These are phyloP conservation scores for Alaudala cheleensis DNA, from an alignment of 2,113 vertebrate genomes.

Conservation along the genomic window DNA sequence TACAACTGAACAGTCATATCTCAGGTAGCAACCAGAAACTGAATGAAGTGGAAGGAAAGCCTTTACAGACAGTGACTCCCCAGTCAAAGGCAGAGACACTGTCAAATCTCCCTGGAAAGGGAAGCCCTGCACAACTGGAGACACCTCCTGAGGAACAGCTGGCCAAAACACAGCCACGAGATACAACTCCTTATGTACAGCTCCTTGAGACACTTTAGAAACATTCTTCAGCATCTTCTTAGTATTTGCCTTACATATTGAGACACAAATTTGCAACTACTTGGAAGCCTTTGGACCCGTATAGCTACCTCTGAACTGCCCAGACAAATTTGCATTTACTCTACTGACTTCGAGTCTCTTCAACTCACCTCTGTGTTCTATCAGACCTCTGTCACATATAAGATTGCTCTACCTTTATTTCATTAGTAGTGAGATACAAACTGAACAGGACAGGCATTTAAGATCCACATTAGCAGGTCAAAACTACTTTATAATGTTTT, in stretches of 20 bases:
- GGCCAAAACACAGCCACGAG: background rate
- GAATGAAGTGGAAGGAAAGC: background rate
- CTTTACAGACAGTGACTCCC: background rate
- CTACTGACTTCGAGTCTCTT: accelerated
- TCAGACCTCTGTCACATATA: background rate
- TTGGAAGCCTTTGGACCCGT: background rate
- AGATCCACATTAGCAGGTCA: background rate
- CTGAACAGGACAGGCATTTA: background rate
- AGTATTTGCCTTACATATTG: background rate
- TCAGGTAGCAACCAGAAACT: background rate
- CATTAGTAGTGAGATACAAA: background rate
- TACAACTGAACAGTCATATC: background rate
- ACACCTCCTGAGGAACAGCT: background rate
- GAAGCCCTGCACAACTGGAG: background rate
- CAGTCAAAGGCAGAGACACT: background rate
- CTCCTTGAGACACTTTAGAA: background rate
- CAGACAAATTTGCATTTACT: background rate
- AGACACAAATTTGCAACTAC: background rate
- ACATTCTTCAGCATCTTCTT: background rate
- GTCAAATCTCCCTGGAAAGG: background rate
- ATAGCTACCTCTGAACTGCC: background rate
- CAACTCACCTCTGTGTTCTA: background rate
- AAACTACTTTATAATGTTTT: background rate
- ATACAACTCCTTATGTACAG: background rate
- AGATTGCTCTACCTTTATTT: background rate